Base-by-base conservation (phyloP, 1,140 invertebrate species). In the Drosophila ananassae region DNA sequence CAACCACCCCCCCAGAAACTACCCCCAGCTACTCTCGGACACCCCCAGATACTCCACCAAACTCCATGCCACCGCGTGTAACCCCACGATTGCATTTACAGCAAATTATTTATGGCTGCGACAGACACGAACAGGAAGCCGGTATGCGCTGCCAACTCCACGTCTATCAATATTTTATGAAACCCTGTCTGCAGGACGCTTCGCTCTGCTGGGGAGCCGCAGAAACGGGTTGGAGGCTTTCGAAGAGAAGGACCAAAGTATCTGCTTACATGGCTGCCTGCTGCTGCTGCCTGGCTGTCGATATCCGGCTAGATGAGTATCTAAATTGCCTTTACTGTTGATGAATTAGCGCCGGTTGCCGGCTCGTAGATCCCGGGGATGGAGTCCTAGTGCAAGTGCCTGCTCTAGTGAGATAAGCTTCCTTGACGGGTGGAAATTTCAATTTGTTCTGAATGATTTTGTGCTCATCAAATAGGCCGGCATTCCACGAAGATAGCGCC, bases 131-230 rank as follows among this genome's bases (percentile, higher is more conserved):
- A 89, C 79, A 83, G 83, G 79, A 89, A 77, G 76, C 84, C 30
- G 81, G 64, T 73, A 82, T 77, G 80, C 81, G 87, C 79, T 90
- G 79, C 87, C 78, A 90, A 83, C 87, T 87, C 69, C 76, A 90
- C 73, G 87, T 90, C 87, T 76, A 90, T 90, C 87, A 90, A 90
- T 90, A 90, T 90, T 90, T 90, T 87, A 90, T 90, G 76, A 79
- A 90, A 85, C 79, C 71, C 87, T 87, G 87, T 90, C 87, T 90
- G 81, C 82, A 89, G 78, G 62, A 82, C 73, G 54, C 68, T 53
- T 30, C 24, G 17, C 50, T 55, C 44, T 59, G 41, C 41, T 44
- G n/a, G 41, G 41, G 8, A 53, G 67, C 68, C 79, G 47, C 76
- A 67, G 62, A 30, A 59, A 63, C 60, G 64, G 55, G 53, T n/a